Evolutionary conservation across 2,888 invertebrate species (phyloP).

Genomic region (Druceiella hillmani): DNA sequence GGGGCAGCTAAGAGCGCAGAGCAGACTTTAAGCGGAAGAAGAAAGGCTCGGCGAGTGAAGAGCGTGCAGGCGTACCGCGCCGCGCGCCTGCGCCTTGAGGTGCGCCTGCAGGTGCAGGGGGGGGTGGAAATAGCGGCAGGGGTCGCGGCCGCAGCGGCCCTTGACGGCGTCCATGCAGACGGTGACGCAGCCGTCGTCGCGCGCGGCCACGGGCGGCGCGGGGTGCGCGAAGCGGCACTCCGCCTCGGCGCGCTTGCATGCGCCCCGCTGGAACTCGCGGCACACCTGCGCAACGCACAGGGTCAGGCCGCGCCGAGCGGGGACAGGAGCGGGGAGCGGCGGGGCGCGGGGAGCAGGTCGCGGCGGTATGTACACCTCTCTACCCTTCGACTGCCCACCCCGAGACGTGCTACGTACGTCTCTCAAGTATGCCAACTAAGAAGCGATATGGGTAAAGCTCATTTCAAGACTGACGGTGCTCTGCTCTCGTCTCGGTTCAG

Average conservation of each 20-base stretch:
- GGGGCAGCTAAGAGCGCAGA: slow-evolving; percentile 3
- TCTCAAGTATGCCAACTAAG: too few species aligned
- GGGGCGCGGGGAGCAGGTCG: neutral
- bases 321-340: neutral
- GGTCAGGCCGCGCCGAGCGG: neutral
- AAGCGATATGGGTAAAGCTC: too few species aligned
- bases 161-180: slow-evolving; percentile 99
- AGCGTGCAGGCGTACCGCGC: slow-evolving; percentile 73
- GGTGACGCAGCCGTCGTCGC: slow-evolving; percentile 98
- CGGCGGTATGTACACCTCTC: too few species aligned
- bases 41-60: slow-evolving; percentile 36
- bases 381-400: too few species aligned
- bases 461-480: too few species aligned
- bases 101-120: slow-evolving; percentile 99
- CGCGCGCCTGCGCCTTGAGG: slow-evolving; percentile 97
- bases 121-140: slow-evolving; percentile 99
- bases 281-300: slow-evolving; percentile 70
- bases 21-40: slow-evolving; percentile 38
- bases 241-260: slow-evolving; percentile 95
- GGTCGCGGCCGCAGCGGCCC: slow-evolving; percentile 98
- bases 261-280: slow-evolving; percentile 98
- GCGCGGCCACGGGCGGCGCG: slow-evolving; percentile 92
- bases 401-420: too few species aligned
- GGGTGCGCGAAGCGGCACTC: slow-evolving; percentile 99
- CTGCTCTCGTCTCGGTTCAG: too few species aligned